phyloP scores from a whole-genome alignment of 2,113 vertebrate species.

The Stomatorhinus ivindoensis region DNA sequence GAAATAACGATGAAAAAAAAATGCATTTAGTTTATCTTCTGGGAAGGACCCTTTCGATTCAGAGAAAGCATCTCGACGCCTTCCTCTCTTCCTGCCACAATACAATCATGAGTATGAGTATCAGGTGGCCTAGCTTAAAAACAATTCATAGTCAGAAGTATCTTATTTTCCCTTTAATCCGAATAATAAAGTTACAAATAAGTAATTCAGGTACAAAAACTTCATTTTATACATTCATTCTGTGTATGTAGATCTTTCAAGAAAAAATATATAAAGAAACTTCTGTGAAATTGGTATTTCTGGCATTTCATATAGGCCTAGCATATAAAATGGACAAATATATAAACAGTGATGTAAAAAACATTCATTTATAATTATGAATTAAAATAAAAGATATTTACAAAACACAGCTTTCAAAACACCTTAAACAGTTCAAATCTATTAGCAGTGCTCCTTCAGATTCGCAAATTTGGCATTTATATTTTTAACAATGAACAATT shows the following conservation, averaged over 20 bases:
- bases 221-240: background rate
- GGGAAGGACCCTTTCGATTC: background rate
- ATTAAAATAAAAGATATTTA: background rate
- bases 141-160: background rate
- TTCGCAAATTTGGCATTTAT: background rate
- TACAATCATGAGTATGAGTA: background rate
- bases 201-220: background rate
- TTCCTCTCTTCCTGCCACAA: background rate
- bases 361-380: background rate
- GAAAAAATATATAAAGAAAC: background rate
- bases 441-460: background rate
- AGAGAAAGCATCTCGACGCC: background rate
- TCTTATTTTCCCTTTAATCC: background rate
- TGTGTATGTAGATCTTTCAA: background rate
- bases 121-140: background rate
- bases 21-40: background rate
- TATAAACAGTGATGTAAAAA: background rate
- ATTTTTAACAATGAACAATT: background rate
- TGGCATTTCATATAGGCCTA: background rate
- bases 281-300: background rate
- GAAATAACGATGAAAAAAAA: slow-evolving; percentile 6
- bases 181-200: background rate
- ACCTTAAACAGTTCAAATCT: background rate
- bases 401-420: background rate
- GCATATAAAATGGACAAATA: background rate